Percentiles rank a stretch among this genome's conserved stretches.
phyloP scores from a whole-genome alignment of 37 sponge, comb jelly and placozoan species.

The Bolinopsis microptera region DNA sequence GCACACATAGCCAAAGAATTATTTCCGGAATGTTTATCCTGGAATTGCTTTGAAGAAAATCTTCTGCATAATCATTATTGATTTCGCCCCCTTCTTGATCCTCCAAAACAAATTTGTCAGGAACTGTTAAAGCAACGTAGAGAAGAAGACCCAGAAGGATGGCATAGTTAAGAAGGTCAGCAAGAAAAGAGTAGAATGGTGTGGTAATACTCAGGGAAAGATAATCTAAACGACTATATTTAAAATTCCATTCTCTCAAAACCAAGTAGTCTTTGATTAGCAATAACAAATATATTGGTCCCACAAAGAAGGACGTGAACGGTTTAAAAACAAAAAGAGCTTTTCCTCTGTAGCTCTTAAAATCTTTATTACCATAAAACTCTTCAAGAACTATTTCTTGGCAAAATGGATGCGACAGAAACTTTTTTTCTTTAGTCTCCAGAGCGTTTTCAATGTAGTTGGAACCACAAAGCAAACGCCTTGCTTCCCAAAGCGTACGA shows the following conservation, averaged over 20 bases:
- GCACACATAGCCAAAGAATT: slow-evolving; percentile 14
- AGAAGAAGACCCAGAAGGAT: slow-evolving; percentile 1
- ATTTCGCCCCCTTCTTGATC: not conserved
- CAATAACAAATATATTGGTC: not conserved
- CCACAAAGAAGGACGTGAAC: not conserved
- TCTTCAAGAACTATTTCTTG: slow-evolving; percentile 42
- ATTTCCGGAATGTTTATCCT: not conserved
- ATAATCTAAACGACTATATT: not conserved
- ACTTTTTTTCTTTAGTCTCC: slow-evolving; percentile 14
- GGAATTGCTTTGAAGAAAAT: not conserved
- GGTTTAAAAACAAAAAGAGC: not conserved
- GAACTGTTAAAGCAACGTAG: not conserved
- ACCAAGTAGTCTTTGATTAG: not conserved
- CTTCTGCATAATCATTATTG: not conserved
- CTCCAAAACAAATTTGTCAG: not conserved
- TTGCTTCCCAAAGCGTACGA: slow-evolving; percentile 55
- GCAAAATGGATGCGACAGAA: slow-evolving; percentile 54
- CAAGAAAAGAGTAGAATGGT: not conserved
- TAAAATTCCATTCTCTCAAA: not conserved
- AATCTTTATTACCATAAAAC: not conserved
- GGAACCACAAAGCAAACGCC: not conserved
- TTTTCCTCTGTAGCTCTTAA: not conserved
- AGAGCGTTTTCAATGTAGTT: slow-evolving; percentile 4
- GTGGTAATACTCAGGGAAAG: not conserved
- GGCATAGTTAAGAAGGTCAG: not conserved